Base-by-base conservation (phyloP, 2,113 vertebrate species). In the Pteropus alecto region DNA sequence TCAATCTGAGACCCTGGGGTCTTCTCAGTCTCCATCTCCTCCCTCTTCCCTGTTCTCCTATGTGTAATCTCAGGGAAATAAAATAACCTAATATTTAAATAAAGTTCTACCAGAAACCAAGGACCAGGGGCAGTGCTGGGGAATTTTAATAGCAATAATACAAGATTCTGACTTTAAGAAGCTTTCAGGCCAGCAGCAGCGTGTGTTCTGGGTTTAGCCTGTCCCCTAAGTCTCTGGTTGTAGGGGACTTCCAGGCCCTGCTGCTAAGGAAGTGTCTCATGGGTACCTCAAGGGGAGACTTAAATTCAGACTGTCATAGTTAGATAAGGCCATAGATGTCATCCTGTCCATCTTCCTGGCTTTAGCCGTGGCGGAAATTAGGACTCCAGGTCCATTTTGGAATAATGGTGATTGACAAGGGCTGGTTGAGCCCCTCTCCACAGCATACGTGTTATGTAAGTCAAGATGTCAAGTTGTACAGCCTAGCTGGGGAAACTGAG, bases 391-490 rank as follows among this genome's bases (percentile, higher is more conserved):
- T 43, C 76, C 22, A 22, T 51, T 24, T 26, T n/a, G 12, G 13
- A 24, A 43, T 41, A 41, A 48, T 13, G 1, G 16, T 46, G 56
- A 58, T 33, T 56, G n/a, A 68, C 2, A 51, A 88, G 6, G 43
- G 16, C n/a, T 3, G 33, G 67, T 0, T 30, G 16, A 24, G 18
- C 28, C 38, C 41, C 43, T 24, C 41, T 24, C 22, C 67, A 46
- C 0, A 4, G 76, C 19, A 67, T 5, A 48, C 6, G 2, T 2
- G 26, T n/a, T 85, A 1, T 7, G 0, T n/a, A 78, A 48, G 41
- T 35, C 65, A 33, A 58, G 10, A 28, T 43, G 79, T 89, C 60
- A 10, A 54, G 51, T 26, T 48, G 10, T 56, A 51, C 5, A 35
- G 28, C 43, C 48, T 60, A 3, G 10, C 1, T 70, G 21, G 33